Base-by-base conservation (phyloP, 2,888 invertebrate species). In the Drosophila demipolita region DNA sequence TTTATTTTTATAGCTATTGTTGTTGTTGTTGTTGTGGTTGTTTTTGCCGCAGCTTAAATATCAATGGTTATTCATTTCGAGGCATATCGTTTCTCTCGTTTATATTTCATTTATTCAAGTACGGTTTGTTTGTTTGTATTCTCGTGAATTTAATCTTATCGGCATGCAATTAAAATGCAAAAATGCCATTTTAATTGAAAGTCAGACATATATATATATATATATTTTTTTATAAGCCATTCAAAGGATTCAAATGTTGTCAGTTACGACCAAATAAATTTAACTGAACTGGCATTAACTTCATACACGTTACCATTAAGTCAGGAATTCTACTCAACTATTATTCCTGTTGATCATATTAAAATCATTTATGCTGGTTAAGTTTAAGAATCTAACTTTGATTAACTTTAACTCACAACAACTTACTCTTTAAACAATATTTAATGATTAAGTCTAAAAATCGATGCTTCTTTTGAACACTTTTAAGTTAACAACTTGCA, bases 141-240 rank as follows among this genome's bases (percentile, higher is more conserved):
- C 66, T 66, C 75, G 55, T 35, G 54, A 66, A 79, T 85, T 89
- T 80, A 74, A 89, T 87, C 85, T 89, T 66, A 83, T 82, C 70
- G 71, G 42, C 55, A 70, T 52, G 71, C 83, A 89, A 87, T 87
- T 89, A 85, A 87, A 88, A 87, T 83, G 79, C 86, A 85, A 76
- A 87, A 85, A 81, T 89, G 45, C 71, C 52, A 52, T 71, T 78
- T 78, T 75, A 78, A 78, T 78, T 79, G 75, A 78, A 80, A 60
- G 71, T 58, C 60, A 57, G 20, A 53, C 38, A 29, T 26, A 15
- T 2, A 40, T 15, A n/a, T 38, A 20, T 29, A 20, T 53, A 11
- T 9, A 54, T 15, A 60, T 26, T 63, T 26, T 49, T 26, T 55
- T 53, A 20, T 15, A 40, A 49, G 23, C 40, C 42, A 11, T 40